Evolutionary conservation across 2,113 vertebrate species (phyloP).

Genomic region (Plestiodon gilberti): DNA sequence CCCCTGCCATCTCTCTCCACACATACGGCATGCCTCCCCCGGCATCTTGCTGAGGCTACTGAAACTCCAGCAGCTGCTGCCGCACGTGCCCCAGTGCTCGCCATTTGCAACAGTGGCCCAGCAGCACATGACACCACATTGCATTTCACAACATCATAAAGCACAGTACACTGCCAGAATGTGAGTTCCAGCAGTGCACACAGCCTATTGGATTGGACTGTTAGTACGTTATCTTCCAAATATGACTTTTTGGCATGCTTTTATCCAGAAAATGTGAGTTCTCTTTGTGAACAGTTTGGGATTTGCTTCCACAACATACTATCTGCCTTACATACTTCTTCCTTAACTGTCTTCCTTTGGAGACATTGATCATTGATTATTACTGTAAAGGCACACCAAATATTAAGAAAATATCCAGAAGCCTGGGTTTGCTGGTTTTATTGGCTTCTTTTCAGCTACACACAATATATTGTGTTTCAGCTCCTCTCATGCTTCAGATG

Average conservation of each 20-base stretch:
- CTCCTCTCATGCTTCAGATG: slow-evolving; percentile 76
- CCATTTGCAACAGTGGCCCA: no score
- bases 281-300: background rate
- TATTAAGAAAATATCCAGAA: slow-evolving; percentile 56
- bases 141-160: background rate
- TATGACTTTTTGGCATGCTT: background rate
- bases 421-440: slow-evolving; percentile 71
- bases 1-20: no score
- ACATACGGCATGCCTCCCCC: no score
- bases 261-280: background rate
- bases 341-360: slow-evolving; percentile 41
- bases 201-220: background rate
- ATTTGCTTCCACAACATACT: background rate
- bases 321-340: slow-evolving; percentile 1
- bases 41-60: no score
- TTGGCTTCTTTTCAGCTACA: slow-evolving; percentile 75
- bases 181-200: background rate
- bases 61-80: no score
- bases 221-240: background rate
- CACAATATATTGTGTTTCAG: slow-evolving; percentile 79
- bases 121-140: no score
- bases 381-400: slow-evolving; percentile 62
- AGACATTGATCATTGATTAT: slow-evolving; percentile 62
- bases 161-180: background rate
- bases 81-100: no score